phyloP scores from a whole-genome alignment of 2,113 vertebrate species.

The Electrona antarctica region DNA sequence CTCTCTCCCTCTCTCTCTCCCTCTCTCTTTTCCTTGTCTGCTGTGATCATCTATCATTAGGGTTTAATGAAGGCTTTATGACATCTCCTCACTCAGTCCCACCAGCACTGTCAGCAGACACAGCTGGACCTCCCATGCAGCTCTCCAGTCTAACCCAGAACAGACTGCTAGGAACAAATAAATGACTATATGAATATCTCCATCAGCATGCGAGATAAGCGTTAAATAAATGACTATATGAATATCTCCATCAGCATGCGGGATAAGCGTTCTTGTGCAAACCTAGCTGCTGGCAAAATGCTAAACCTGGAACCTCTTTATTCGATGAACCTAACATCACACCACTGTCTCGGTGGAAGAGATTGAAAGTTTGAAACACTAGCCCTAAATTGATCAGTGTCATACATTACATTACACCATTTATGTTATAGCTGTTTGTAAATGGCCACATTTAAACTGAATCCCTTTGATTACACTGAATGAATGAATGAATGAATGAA shows the following conservation, averaged over 20 bases:
- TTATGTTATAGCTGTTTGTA: slow-evolving; percentile 13
- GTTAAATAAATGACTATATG: slow-evolving; percentile 28
- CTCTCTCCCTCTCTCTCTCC: too few relatives aligned
- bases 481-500: slow-evolving; percentile 62
- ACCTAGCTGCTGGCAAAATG: too few relatives aligned
- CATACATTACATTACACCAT: slow-evolving; percentile 47
- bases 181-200: slow-evolving; percentile 12
- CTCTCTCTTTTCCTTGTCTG: slow-evolving; percentile 49
- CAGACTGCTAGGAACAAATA: neutral
- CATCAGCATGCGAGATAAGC: slow-evolving; percentile 20
- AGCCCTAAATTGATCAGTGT: slow-evolving; percentile 28
- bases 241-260: too few relatives aligned
- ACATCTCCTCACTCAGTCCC: slow-evolving; percentile 50
- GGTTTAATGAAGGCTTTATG: slow-evolving; percentile 57
- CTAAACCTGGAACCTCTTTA: too few relatives aligned
- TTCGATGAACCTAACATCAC: slow-evolving; percentile 23
- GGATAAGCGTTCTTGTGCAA: too few relatives aligned
- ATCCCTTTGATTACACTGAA: slow-evolving; percentile 41
- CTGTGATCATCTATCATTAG: slow-evolving; percentile 67
- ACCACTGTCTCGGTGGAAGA: slow-evolving; percentile 3
- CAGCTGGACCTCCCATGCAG: neutral
- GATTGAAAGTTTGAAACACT: slow-evolving; percentile 36
- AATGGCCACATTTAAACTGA: slow-evolving; percentile 45
- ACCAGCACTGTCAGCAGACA: neutral
- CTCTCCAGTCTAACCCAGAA: neutral